Conservation (phyloP, 2,113 vertebrate genomes). For the Chlorodrepanis virens region DNA sequence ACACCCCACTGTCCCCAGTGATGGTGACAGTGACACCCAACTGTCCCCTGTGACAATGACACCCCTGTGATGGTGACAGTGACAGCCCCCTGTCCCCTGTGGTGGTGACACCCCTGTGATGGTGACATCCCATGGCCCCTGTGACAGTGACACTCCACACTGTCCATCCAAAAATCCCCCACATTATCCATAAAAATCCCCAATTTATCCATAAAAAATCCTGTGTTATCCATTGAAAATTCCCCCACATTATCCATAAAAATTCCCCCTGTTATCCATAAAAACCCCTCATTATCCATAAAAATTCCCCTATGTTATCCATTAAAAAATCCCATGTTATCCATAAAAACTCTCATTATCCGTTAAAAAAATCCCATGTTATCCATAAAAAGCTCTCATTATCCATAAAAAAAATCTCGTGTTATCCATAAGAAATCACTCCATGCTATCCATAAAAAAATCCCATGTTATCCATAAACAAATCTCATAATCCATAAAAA, state of each 20-base stretch:
- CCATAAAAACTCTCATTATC: too few relatives aligned
- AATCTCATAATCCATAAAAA: neutral
- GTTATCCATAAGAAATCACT: neutral
- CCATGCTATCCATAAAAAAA: neutral
- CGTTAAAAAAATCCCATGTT: neutral
- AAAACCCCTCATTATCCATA: neutral
- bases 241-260: neutral
- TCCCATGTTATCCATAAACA: neutral
- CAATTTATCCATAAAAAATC: neutral
- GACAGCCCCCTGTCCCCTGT: too few relatives aligned
- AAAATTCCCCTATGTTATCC: too few relatives aligned
- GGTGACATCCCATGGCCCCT: too few relatives aligned
- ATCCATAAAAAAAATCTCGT: neutral
- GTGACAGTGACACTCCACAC: neutral
- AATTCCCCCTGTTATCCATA: too few relatives aligned
- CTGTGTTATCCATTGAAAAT: neutral
- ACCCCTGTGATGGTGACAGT: too few relatives aligned
- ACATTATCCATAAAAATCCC: too few relatives aligned
- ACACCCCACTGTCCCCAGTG: neutral
- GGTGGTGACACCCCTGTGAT: too few relatives aligned
- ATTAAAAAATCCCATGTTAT: too few relatives aligned
- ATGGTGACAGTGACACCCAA: neutral
- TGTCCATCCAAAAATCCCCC: neutral
- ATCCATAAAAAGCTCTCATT: neutral
- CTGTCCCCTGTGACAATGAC: too few relatives aligned